Evolutionary conservation across 2,113 vertebrate species (phyloP).

Genomic region (Hypanus sabinus): DNA sequence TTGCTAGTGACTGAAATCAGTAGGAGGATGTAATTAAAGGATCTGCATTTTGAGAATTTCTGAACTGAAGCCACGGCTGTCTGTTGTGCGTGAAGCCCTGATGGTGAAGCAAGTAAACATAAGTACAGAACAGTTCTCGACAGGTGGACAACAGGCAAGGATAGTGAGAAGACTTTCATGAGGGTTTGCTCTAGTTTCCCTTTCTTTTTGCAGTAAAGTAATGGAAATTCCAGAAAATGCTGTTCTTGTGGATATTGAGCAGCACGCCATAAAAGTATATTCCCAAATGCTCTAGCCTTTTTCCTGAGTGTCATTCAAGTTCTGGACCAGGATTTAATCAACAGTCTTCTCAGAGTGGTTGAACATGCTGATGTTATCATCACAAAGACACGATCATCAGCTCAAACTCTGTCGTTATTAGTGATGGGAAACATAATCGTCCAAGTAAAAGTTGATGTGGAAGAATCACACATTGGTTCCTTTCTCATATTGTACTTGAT

Average conservation of each 20-base stretch:
- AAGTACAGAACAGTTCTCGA: not conserved
- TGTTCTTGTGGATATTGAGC: not conserved
- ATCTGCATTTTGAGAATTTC: not conserved
- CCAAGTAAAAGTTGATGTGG: not conserved
- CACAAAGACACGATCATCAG: not conserved
- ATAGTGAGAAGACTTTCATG: not conserved
- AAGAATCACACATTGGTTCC: not conserved
- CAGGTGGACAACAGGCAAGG: too few relatives aligned
- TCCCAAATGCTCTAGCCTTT: not conserved
- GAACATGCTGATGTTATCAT: not conserved
- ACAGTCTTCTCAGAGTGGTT: not conserved
- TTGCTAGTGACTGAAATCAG: not conserved
- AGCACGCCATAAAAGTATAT: not conserved
- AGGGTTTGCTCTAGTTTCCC: not conserved
- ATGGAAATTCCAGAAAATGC: not conserved
- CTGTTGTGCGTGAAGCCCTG: not conserved
- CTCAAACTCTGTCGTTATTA: not conserved
- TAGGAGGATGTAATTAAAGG: not conserved
- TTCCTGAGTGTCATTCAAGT: not conserved
- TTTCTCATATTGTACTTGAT: not conserved
- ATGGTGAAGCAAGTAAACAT: not conserved
- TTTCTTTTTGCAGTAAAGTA: not conserved
- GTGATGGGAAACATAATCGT: not conserved
- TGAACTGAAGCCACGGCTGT: not conserved
- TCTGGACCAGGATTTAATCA: not conserved